Percentiles rank a stretch among this genome's conserved stretches.
phyloP scores from a whole-genome alignment of 2,113 vertebrate genomes.

The Mastomys natalensis region DNA sequence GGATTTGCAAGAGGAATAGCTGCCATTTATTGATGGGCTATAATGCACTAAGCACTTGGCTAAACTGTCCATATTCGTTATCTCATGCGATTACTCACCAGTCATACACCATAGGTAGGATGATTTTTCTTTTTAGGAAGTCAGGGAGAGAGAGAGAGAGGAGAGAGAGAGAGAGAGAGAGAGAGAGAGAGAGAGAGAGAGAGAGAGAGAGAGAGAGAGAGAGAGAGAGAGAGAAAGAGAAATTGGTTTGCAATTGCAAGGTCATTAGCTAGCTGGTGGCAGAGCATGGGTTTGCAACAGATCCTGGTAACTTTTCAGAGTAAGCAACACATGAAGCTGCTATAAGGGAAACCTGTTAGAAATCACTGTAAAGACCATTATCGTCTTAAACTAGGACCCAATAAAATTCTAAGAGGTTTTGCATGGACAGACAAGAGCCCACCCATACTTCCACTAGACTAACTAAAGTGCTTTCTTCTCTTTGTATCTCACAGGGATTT shows the following conservation, averaged over 20 bases:
- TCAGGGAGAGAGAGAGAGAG: not conserved
- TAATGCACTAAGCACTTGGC: slow-evolving; percentile 7
- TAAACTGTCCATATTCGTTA: slow-evolving; percentile 27
- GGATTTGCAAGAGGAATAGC: not conserved
- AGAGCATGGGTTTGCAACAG: slow-evolving; percentile 1
- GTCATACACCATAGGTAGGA: not conserved
- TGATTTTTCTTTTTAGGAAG: not conserved
- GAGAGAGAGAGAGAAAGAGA: not conserved
- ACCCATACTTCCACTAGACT: not conserved
- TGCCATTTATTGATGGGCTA: not conserved
- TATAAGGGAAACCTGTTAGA: slow-evolving; percentile 20
- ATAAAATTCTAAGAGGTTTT: slow-evolving; percentile 23
- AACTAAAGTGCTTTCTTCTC: not conserved
- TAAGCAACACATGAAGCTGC: not conserved
- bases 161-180: not conserved
- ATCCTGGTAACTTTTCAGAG: not conserved
- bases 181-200: not conserved
- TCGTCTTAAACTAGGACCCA: not conserved
- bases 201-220: not conserved
- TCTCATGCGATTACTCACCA: slow-evolving; percentile 35
- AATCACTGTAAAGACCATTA: slow-evolving; percentile 23
- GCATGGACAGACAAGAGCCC: not conserved
- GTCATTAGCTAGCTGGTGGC: not conserved
- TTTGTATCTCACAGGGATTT: slow-evolving; percentile 28
- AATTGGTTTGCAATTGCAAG: not conserved